phyloP scores from a whole-genome alignment of 2,113 vertebrate species.

The Myxocyprinus asiaticus region DNA sequence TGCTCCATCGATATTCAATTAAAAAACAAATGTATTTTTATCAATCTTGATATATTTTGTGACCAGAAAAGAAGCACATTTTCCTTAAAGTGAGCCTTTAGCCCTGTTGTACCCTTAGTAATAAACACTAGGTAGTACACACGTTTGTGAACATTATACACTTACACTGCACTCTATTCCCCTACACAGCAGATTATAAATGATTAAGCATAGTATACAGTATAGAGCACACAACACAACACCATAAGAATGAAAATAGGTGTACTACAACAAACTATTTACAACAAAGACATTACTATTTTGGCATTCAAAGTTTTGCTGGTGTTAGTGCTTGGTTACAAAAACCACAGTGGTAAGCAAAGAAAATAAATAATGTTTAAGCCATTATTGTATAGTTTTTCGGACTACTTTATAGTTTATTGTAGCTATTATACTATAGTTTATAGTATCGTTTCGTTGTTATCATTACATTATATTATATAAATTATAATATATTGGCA shows the following conservation, averaged over 20 bases:
- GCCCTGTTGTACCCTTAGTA: background rate
- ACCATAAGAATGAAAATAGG: background rate
- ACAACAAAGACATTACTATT: conserved; percentile 1
- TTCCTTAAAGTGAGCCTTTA: too few relatives aligned
- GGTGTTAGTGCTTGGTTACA: background rate
- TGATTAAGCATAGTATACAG: background rate
- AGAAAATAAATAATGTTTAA: conserved; percentile 8
- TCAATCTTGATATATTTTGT: too few relatives aligned
- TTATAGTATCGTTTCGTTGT: too few relatives aligned
- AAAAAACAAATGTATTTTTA: too few relatives aligned
- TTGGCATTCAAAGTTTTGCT: background rate
- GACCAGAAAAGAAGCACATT: too few relatives aligned
- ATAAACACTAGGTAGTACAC: background rate
- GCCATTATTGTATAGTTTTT: background rate
- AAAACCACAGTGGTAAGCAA: background rate
- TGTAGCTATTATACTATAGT: background rate
- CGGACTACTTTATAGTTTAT: too few relatives aligned
- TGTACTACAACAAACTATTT: background rate
- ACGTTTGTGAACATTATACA: background rate
- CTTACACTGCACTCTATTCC: background rate
- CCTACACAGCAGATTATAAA: background rate
- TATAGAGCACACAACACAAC: background rate
- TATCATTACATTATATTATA: too few relatives aligned
- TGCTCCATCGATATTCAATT: too few relatives aligned
- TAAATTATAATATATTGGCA: too few relatives aligned